phyloP scores from a whole-genome alignment of 2,797 vertebrate species.

The Anniella stebbinsi region DNA sequence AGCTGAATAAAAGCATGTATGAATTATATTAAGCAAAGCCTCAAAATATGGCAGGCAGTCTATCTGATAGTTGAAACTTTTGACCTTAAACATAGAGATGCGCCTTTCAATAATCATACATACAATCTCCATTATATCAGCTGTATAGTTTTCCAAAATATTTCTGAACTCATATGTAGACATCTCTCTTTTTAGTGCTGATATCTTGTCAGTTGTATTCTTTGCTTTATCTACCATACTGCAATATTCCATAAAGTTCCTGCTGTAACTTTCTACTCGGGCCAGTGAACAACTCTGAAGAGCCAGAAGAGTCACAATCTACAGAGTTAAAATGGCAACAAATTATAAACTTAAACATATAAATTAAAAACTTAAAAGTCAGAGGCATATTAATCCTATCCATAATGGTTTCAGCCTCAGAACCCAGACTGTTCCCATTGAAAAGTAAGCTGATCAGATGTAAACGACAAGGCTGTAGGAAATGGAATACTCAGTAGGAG shows the following conservation, averaged over 20 bases:
- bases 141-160: conserved; percentile 56
- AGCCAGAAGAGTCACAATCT: conserved; percentile 63
- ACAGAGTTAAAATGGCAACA: conserved; percentile 26
- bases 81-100: conserved; percentile 63
- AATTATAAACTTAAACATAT: neutral
- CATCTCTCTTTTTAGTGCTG: conserved; percentile 46
- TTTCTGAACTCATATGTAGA: conserved; percentile 62
- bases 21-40: conserved; percentile 52
- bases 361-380: neutral
- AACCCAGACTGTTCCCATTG: neutral
- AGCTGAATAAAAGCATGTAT: conserved; percentile 55
- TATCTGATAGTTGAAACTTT: conserved; percentile 63
- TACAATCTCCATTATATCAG: conserved; percentile 53
- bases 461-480: neutral
- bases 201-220: conserved; percentile 54
- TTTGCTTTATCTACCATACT: conserved; percentile 65
- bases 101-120: conserved; percentile 61
- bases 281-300: conserved; percentile 56
- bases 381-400: neutral
- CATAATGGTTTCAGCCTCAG: neutral
- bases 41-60: conserved; percentile 74
- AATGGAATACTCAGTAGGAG: neutral
- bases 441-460: neutral
- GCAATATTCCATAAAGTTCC: conserved; percentile 59
- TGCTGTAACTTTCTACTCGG: conserved; percentile 60